These are phyloP conservation scores for Torymus auratus DNA, from an alignment of 2,888 invertebrate genomes.

Conservation along the genomic window DNA sequence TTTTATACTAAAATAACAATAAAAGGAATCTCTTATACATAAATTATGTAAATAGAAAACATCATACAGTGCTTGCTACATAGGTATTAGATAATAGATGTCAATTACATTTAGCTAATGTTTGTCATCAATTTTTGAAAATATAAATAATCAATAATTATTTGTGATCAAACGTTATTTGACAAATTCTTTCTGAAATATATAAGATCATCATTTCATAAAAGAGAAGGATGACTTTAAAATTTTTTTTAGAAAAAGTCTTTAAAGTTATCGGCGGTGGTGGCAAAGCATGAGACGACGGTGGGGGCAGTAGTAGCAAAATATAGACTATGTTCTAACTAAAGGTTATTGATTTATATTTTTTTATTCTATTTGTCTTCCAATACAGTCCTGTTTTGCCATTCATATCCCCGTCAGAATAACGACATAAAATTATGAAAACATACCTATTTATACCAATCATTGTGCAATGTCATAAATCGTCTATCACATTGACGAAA, in stretches of 20 bases:
- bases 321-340: constrained; percentile 24
- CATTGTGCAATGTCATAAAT: constrained; percentile 51
- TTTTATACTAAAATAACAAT: no score
- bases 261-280: constrained; percentile 46
- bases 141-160: no score
- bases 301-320: constrained; percentile 44
- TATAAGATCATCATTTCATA: no score
- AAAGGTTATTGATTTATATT: constrained; percentile 34
- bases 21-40: no score
- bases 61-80: no score
- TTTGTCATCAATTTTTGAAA: no score
- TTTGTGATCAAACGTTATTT: no score
- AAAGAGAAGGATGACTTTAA: no score
- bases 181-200: no score
- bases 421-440: constrained; percentile 14
- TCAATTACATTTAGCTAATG: no score
- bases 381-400: constrained; percentile 53
- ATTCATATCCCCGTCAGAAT: constrained; percentile 38
- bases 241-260: constrained; percentile 33
- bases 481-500: background rate
- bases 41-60: no score
- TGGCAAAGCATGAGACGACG: constrained; percentile 57
- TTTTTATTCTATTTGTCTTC: constrained; percentile 37
- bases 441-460: constrained; percentile 39
- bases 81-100: no score